Evolutionary conservation across 92 coral and sea anemone species (phyloP), one percentile per base, ranked within the genome.

Genomic region (Chrysogorgia sp.): DNA sequence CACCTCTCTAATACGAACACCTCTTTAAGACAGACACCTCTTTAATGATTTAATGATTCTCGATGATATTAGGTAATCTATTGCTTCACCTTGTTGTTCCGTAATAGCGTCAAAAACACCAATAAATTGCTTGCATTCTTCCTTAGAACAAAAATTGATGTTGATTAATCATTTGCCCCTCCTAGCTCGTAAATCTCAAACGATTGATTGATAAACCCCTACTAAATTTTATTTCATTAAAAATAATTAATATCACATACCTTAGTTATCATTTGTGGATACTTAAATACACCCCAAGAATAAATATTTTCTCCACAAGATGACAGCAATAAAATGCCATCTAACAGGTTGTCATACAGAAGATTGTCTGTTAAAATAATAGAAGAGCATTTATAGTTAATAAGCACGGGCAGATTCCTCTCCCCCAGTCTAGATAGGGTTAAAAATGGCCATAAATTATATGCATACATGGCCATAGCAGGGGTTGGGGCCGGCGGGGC

Each of bases 251-350:
- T 52, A 69, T 21, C 41, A 5, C 32, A 40, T 33, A 37, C 74
- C 15, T 69, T 30, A 32, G 20, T 67, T 37, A 47, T 69, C 40
- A 69, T 37, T 37, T 40, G 43, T 12, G 6, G 5, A 5, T 37
- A 5, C 43, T 37, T 37, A 37, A 37, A 21, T 22, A 22, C 37
- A 26, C 76, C 76, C 76, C 76, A 69, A 60, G 37, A 69, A 69
- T 69, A 69, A 29, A 69, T 31, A 23, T 25, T 55, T 25, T 69
- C 60, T 31, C 48, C 76, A 69, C 21, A 45, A 19, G 34, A 45
- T 2, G 76, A 26, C 55, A 69, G 31, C 34, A 69, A 69, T 21
- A 49, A 48, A 69, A 69, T 69, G 35, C 76, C 59, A 49, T 69
- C 60, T 24, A 69, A 57, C 28, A 47, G 29, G 34, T 48, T 69